phyloP scores from a whole-genome alignment of 2,888 invertebrate species.

The Aspidiotus destructor region DNA sequence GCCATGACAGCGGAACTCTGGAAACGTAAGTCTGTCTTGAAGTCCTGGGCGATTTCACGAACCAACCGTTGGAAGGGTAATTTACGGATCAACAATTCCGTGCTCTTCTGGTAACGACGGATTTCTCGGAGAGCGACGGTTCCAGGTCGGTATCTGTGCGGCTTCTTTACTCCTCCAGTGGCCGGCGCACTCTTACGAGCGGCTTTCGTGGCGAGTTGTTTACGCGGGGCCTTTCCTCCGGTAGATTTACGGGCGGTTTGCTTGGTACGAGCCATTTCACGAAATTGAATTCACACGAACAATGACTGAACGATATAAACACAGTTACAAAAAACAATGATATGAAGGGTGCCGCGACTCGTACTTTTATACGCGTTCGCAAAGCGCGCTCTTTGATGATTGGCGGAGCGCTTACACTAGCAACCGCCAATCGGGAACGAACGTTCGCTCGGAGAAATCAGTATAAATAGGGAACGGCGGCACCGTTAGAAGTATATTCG shows the following conservation, averaged over 20 bases:
- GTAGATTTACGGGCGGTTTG: conserved; percentile 50
- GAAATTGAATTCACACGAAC: not conserved
- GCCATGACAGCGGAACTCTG: conserved; percentile 39
- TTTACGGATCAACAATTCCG: conserved; percentile 48
- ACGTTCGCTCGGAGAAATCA: too few relatives aligned
- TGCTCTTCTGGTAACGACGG: conserved; percentile 50
- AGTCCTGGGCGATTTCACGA: conserved; percentile 48
- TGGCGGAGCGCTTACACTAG: too few relatives aligned
- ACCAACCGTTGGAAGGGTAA: conserved; percentile 48
- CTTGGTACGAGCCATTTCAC: conserved; percentile 48
- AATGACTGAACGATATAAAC: too few relatives aligned
- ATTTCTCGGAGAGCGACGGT: conserved; percentile 55
- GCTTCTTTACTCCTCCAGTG: conserved; percentile 50
- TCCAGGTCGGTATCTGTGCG: conserved; percentile 44
- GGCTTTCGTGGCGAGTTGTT: conserved; percentile 49
- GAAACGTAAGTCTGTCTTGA: conserved; percentile 44
- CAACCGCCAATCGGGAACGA: too few relatives aligned
- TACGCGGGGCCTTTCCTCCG: conserved; percentile 49
- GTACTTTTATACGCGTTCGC: too few relatives aligned
- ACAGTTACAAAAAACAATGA: too few relatives aligned
- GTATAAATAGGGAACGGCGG: too few relatives aligned
- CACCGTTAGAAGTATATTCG: too few relatives aligned
- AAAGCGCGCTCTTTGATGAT: too few relatives aligned
- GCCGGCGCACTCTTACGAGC: conserved; percentile 48
- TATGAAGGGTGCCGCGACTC: too few relatives aligned